Evolutionary conservation across 2,797 vertebrate species (phyloP).

Genomic region (Delichon dasypus): DNA sequence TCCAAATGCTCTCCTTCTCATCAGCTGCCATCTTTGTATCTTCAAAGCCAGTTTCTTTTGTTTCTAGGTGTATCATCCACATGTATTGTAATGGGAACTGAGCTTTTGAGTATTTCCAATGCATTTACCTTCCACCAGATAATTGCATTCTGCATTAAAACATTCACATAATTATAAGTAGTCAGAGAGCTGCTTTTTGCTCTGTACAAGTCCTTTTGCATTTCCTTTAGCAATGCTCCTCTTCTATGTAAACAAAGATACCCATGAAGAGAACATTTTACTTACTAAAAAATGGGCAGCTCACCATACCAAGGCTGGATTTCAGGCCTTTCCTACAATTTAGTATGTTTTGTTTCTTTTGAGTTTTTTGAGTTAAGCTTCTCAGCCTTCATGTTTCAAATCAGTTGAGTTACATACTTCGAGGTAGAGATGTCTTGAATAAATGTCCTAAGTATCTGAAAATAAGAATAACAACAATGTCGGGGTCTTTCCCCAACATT

Average conservation of each 20-base stretch:
- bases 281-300: not conserved
- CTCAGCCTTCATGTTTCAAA: not conserved
- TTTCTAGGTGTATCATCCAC: not conserved
- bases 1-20: not conserved
- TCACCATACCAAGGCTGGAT: not conserved
- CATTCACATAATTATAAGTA: not conserved
- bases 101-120: not conserved
- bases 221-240: not conserved
- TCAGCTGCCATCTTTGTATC: not conserved
- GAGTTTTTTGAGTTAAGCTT: not conserved
- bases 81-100: not conserved
- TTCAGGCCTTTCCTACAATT: not conserved
- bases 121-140: not conserved
- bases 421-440: not conserved
- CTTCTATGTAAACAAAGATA: not conserved
- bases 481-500: too few relatives aligned
- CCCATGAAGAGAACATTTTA: not conserved
- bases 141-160: not conserved
- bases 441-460: fast-evolving
- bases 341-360: not conserved
- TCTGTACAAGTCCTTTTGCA: not conserved
- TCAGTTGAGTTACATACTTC: not conserved
- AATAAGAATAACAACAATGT: too few relatives aligned
- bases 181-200: not conserved
- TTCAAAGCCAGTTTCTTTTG: not conserved